Conservation (phyloP, 1,140 invertebrate genomes). For the Penaeus japonicus region DNA sequence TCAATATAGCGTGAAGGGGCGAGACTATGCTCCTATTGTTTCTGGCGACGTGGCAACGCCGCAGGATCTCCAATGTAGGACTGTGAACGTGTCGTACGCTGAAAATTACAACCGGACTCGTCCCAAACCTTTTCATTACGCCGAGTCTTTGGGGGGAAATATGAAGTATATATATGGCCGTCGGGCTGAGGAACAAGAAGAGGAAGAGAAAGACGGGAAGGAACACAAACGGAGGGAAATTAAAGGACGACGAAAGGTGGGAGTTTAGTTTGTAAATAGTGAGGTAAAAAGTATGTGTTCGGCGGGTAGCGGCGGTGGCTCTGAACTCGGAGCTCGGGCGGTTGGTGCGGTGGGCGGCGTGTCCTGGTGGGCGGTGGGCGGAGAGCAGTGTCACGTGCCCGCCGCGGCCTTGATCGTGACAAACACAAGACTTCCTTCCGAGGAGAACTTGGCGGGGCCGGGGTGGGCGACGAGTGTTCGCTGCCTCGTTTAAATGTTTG, state of each 20-base stretch:
- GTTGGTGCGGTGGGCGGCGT: not conserved
- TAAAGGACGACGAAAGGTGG: conserved; percentile 33
- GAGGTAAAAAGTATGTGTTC: conserved; percentile 16
- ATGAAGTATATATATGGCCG: not conserved
- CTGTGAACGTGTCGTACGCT: no score
- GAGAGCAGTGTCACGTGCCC: no score
- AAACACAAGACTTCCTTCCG: no score
- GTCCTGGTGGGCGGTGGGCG: not conserved
- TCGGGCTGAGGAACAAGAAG: not conserved
- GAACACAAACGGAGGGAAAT: conserved; percentile 14
- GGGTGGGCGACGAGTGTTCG: no score
- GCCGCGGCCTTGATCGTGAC: no score
- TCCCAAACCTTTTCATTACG: no score
- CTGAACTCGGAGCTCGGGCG: not conserved
- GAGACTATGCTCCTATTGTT: conserved; percentile 25
- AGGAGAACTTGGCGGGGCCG: no score
- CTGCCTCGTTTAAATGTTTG: no score
- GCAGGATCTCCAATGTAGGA: no score
- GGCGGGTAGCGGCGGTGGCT: not conserved
- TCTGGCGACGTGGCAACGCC: not conserved
- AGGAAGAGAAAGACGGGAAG: not conserved
- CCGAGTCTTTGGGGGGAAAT: no score
- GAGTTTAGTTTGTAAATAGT: conserved; percentile 44
- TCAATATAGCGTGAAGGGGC: conserved; percentile 24
- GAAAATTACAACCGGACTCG: no score